Evolutionary conservation across 2,113 vertebrate species (phyloP).

Genomic region (Neoarius graeffei): DNA sequence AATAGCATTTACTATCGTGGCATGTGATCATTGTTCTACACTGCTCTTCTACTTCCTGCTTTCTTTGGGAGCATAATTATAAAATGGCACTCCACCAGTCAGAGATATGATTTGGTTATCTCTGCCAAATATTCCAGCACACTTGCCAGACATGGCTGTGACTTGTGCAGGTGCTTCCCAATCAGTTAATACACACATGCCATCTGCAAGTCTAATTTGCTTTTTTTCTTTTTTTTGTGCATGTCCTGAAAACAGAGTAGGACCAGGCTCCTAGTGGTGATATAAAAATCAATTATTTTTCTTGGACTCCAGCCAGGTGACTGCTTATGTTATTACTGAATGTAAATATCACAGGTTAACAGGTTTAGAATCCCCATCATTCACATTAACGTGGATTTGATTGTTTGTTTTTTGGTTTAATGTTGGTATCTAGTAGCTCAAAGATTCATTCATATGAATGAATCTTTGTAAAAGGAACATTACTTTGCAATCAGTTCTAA

Average conservation of each 20-base stretch:
- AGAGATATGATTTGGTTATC: slow-evolving; percentile 13
- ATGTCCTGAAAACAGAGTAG: slow-evolving; percentile 19
- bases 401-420: slow-evolving; percentile 25
- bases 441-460: background rate
- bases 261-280: slow-evolving; percentile 6
- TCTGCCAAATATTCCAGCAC: slow-evolving; percentile 17
- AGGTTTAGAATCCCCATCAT: slow-evolving; percentile 4
- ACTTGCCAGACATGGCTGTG: slow-evolving; percentile 38
- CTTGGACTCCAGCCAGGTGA: slow-evolving; percentile 17
- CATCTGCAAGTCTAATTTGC: slow-evolving; percentile 36
- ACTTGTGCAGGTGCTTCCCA: slow-evolving; percentile 40
- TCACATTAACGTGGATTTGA: slow-evolving; percentile 28
- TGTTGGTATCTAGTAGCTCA: background rate
- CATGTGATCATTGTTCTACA: slow-evolving; percentile 31
- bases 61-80: slow-evolving; percentile 40
- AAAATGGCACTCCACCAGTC: slow-evolving; percentile 37
- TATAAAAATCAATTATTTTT: slow-evolving; percentile 5
- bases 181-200: background rate
- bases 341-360: slow-evolving; percentile 41
- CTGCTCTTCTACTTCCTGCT: slow-evolving; percentile 13
- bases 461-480: background rate
- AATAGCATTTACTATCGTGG: slow-evolving; percentile 37
- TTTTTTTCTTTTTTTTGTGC: background rate
- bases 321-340: slow-evolving; percentile 25
- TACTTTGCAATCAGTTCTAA: background rate